Evolutionary conservation across 1,140 invertebrate genomes (phyloP).

Genomic region (Lordiphosa clarofinis): DNA sequence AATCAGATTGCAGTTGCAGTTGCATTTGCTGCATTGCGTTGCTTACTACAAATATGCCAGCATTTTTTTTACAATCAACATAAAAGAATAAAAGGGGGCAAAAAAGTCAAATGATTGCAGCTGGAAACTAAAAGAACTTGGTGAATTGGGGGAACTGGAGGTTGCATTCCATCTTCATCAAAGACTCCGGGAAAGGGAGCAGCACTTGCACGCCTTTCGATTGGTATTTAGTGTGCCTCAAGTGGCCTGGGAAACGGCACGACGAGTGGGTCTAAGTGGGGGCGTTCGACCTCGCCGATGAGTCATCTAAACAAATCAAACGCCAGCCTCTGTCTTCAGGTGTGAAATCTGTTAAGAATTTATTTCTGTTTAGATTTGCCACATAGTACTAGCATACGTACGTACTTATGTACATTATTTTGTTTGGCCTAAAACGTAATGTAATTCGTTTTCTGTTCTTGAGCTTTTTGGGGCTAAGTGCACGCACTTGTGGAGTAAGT

Average conservation of each 20-base stretch:
- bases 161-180: constrained; percentile 68
- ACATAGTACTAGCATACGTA: constrained; percentile 24
- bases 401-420: constrained; percentile 27
- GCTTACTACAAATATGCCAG: constrained; percentile 29
- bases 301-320: constrained; percentile 68
- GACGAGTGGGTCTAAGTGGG: constrained; percentile 26
- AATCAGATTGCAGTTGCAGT: constrained; percentile 45
- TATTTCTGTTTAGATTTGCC: constrained; percentile 66
- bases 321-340: constrained; percentile 43
- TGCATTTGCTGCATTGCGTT: constrained; percentile 15
- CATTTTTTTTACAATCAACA: constrained; percentile 64
- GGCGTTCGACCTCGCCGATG: constrained; percentile 49
- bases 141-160: neutral
- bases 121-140: constrained; percentile 21
- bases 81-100: constrained; percentile 42
- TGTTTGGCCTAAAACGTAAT: constrained; percentile 48
- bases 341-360: constrained; percentile 48
- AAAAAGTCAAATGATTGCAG: constrained; percentile 66
- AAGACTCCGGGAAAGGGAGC: constrained; percentile 37
- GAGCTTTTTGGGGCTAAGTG: constrained; percentile 60
- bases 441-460: constrained; percentile 59
- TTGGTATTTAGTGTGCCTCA: constrained; percentile 46
- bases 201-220: constrained; percentile 44
- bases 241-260: constrained; percentile 66
- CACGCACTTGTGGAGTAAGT: constrained; percentile 62